These are phyloP conservation scores for Arbacia lixula DNA, from an alignment of 53 echinoderm and acorn worm species.

Conservation along the genomic window DNA sequence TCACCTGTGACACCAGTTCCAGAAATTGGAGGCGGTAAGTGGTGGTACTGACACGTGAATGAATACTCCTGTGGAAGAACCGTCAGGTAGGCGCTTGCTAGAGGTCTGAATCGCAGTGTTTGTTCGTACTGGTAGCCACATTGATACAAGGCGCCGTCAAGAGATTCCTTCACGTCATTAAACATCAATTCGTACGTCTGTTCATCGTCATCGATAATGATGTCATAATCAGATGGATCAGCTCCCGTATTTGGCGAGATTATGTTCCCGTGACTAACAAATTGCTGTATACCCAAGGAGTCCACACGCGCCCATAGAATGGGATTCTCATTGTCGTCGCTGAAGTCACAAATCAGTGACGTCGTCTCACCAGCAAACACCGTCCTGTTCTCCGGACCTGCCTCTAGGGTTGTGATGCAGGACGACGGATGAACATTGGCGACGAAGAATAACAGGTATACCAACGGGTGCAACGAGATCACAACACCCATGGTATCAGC, in stretches of 20 bases:
- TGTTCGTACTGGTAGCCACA: slow-evolving; percentile 45
- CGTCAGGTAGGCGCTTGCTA: slow-evolving; percentile 6
- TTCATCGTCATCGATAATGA: slow-evolving; percentile 26
- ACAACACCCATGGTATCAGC: too few species aligned
- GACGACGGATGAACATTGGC: background rate
- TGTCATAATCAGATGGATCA: background rate
- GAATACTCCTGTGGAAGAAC: slow-evolving; percentile 25
- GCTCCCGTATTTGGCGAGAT: background rate
- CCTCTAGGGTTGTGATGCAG: slow-evolving; percentile 13
- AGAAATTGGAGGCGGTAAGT: slow-evolving; percentile 15
- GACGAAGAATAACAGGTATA: background rate
- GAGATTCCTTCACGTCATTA: background rate
- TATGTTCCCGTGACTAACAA: background rate
- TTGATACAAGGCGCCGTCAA: slow-evolving; percentile 13
- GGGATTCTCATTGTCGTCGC: slow-evolving; percentile 21
- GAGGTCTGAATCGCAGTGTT: background rate
- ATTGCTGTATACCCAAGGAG: background rate
- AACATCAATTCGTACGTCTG: slow-evolving; percentile 40
- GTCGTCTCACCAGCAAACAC: slow-evolving; percentile 24
- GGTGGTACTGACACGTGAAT: slow-evolving; percentile 8
- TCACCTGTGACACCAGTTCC: background rate
- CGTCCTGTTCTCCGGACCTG: slow-evolving; percentile 5
- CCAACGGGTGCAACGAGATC: background rate
- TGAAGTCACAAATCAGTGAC: slow-evolving; percentile 40
- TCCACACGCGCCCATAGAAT: slow-evolving; percentile 16